Conservation (phyloP, 2,797 vertebrate species). For the Triplophysa yarkandensis region DNA sequence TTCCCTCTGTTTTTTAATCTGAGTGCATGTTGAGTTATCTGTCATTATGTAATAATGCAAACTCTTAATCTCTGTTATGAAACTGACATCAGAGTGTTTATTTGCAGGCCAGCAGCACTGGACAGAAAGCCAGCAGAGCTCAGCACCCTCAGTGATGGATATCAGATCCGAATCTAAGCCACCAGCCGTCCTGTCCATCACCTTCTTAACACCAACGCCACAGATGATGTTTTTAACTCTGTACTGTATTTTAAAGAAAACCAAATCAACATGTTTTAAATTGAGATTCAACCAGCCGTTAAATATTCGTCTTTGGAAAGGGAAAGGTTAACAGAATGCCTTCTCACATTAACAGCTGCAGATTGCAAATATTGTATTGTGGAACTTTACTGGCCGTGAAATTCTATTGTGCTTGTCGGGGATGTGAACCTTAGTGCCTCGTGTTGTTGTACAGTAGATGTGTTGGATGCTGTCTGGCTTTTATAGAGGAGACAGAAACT, state of each 20-base stretch:
- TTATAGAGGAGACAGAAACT: neutral
- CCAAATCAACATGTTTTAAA: neutral
- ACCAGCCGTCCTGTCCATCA: conserved; percentile 9
- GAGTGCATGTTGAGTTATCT: neutral
- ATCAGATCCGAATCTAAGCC: conserved; percentile 93
- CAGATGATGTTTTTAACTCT: conserved; percentile 57
- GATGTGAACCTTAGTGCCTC: conserved; percentile 27
- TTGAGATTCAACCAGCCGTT: neutral
- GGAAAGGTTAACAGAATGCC: conserved; percentile 2
- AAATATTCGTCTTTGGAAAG: neutral
- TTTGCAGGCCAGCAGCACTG: conserved; percentile 81
- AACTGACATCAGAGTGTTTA: conserved; percentile 6
- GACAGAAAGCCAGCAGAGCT: conserved; percentile 88
- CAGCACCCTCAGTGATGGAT: conserved; percentile 87
- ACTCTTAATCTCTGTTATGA: conserved; percentile 12
- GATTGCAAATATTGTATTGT: neutral
- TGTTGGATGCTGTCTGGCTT: neutral
- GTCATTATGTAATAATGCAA: neutral
- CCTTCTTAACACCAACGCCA: conserved; percentile 41
- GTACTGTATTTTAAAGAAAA: conserved; percentile 41
- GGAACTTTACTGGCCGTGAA: neutral
- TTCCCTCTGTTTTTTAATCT: neutral
- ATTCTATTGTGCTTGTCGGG: conserved; percentile 15
- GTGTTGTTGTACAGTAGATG: conserved; percentile 4
- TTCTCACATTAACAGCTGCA: neutral